Evolutionary conservation across 2,797 vertebrate species (phyloP).

Genomic region (Diplodus sargus): DNA sequence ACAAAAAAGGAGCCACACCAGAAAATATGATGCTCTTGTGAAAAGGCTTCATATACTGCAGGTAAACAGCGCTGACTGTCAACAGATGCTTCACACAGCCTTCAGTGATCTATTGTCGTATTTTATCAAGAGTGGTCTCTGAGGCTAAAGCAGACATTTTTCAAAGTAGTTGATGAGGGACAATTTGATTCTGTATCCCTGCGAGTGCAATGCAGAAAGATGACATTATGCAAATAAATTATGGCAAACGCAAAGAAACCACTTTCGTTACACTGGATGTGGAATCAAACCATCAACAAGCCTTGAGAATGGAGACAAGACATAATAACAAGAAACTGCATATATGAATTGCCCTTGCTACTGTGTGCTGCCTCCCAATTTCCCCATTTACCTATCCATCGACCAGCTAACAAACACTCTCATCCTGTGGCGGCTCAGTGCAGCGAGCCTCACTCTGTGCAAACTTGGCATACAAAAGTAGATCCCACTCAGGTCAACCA

Average conservation of each 20-base stretch:
- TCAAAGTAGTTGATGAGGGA: slow-evolving; percentile 49
- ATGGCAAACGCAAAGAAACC: slow-evolving; percentile 34
- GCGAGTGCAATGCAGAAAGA: slow-evolving; percentile 39
- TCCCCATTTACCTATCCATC: slow-evolving; percentile 32
- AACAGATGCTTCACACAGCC: slow-evolving; percentile 47
- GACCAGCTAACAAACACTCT: slow-evolving; percentile 18
- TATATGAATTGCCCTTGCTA: slow-evolving; percentile 27
- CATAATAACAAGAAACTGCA: slow-evolving; percentile 13
- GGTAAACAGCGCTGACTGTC: slow-evolving; percentile 54
- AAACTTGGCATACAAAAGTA: slow-evolving; percentile 31
- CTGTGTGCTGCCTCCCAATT: slow-evolving; percentile 18
- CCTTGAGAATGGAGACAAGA: slow-evolving; percentile 2
- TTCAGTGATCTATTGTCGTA: slow-evolving; percentile 51
- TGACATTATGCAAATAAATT: slow-evolving; percentile 58
- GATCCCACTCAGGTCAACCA: slow-evolving; percentile 38
- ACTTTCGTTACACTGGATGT: slow-evolving; percentile 16
- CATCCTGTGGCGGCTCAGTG: slow-evolving; percentile 2
- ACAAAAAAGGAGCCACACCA: slow-evolving; percentile 10
- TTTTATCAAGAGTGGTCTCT: slow-evolving; percentile 50
- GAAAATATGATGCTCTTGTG: slow-evolving; percentile 13
- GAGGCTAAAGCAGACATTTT: slow-evolving; percentile 44
- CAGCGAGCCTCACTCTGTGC: slow-evolving; percentile 9
- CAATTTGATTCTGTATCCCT: slow-evolving; percentile 49
- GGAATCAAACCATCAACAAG: slow-evolving; percentile 18
- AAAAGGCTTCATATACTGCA: slow-evolving; percentile 11